A percentile compares a stretch with the other conserved stretches of the same genome.
These are phyloP conservation scores for Sula dactylatra DNA, from an alignment of 2,113 vertebrate genomes.

Conservation along the genomic window DNA sequence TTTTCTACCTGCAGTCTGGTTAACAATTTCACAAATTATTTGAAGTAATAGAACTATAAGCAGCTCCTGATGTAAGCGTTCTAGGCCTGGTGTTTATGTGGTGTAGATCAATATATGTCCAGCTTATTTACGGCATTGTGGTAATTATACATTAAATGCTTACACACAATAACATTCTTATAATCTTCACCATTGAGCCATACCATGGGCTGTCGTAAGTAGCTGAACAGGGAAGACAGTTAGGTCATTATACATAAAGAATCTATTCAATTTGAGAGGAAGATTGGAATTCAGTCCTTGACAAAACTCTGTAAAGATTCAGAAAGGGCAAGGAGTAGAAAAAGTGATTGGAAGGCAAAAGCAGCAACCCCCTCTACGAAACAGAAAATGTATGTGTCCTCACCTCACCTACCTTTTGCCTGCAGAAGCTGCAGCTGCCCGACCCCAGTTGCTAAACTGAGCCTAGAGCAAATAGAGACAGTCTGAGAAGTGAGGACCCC, in stretches of 20 bases:
- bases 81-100: neutral
- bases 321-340: neutral
- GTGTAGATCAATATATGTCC: neutral
- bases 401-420: neutral
- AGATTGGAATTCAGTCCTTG: neutral
- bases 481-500: neutral
- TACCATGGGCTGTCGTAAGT: neutral
- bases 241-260: neutral
- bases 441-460: neutral
- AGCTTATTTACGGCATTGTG: neutral
- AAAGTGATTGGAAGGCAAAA: neutral
- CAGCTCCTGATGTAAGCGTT: neutral
- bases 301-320: neutral
- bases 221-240: neutral
- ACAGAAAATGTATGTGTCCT: neutral
- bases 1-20: neutral
- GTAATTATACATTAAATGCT: neutral
- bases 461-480: neutral
- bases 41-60: neutral
- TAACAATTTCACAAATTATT: neutral
- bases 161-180: neutral
- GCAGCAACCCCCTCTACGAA: neutral
- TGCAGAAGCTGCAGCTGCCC: neutral
- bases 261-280: neutral
- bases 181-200: neutral